These are phyloP conservation scores for Pseudorectes ferrugineus DNA, from an alignment of 2,113 vertebrate genomes.

Conservation along the genomic window DNA sequence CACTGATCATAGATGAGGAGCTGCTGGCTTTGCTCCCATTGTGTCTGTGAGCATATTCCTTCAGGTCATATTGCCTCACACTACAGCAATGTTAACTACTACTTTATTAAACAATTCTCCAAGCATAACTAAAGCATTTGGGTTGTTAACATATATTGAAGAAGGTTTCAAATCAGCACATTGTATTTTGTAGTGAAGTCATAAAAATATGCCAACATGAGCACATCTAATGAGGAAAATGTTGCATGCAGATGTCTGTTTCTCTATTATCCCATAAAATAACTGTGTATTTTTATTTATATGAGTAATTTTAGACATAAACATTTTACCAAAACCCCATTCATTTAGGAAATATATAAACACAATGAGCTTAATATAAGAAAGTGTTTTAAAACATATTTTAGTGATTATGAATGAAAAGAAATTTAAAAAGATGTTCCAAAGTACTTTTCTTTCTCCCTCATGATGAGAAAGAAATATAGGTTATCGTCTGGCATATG, in stretches of 20 bases:
- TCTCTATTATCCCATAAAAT: constrained; percentile 66
- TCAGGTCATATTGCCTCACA: rapidly evolving
- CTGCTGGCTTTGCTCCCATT: not conserved
- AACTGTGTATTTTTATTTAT: constrained; percentile 64
- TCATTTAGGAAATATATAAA: constrained; percentile 52
- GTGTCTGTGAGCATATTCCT: not conserved
- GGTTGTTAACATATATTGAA: constrained; percentile 51
- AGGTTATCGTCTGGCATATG: not conserved
- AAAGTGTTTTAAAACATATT: constrained; percentile 50
- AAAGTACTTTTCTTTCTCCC: not conserved
- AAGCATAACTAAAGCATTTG: constrained; percentile 32
- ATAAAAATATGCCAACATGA: constrained; percentile 63
- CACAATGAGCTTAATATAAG: constrained; percentile 44
- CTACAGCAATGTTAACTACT: not conserved
- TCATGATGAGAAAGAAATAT: constrained; percentile 14
- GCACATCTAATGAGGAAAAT: constrained; percentile 65
- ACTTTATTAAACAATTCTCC: constrained; percentile 1
- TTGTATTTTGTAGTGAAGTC: constrained; percentile 57
- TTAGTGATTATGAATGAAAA: constrained; percentile 33
- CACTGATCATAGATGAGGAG: not conserved
- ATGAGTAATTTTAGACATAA: constrained; percentile 40
- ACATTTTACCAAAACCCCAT: constrained; percentile 34
- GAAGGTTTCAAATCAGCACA: constrained; percentile 49
- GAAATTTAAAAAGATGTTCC: not conserved
- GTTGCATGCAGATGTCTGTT: constrained; percentile 61